Evolutionary conservation across 2,888 invertebrate species (phyloP).

Genomic region (Margaritifera margaritifera): DNA sequence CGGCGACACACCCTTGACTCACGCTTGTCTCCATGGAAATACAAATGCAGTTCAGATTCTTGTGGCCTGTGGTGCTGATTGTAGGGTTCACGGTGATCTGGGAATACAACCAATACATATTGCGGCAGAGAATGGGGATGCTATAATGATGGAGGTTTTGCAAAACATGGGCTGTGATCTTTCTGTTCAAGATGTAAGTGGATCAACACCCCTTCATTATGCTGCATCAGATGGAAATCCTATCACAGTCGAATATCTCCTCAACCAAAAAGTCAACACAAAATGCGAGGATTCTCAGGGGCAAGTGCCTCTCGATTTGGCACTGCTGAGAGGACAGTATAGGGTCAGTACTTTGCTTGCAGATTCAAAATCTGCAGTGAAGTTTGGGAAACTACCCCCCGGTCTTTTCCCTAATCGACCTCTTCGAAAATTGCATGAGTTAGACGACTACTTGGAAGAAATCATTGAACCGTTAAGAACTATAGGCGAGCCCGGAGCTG

Average conservation of each 20-base stretch:
- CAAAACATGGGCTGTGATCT: background rate
- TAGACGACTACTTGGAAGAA: conserved; percentile 12
- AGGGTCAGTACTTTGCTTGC: conserved; percentile 1
- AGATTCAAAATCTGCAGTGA: background rate
- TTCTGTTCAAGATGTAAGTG: background rate
- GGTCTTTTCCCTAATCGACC: conserved; percentile 19
- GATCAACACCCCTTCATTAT: conserved; percentile 2
- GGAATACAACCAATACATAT: conserved; percentile 18
- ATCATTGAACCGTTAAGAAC: conserved; percentile 1
- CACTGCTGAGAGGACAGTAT: conserved; percentile 9
- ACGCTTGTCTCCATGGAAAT: conserved; percentile 20
- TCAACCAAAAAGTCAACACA: background rate
- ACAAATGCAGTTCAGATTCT: conserved; percentile 5
- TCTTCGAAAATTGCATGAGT: conserved; percentile 3
- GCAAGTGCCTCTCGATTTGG: background rate
- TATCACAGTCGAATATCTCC: background rate
- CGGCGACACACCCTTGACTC: conserved; percentile 11
- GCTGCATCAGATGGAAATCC: conserved; percentile 4
- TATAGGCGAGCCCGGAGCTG: background rate
- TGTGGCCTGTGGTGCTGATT: conserved; percentile 4
- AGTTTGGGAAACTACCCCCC: conserved; percentile 14
- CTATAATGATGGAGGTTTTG: conserved; percentile 3
- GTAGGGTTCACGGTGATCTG: conserved; percentile 5
- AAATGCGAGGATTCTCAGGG: background rate
- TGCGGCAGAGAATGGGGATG: conserved; percentile 19